These are phyloP conservation scores for Candidula unifasciata DNA, from an alignment of 2,888 invertebrate genomes.

Conservation along the genomic window DNA sequence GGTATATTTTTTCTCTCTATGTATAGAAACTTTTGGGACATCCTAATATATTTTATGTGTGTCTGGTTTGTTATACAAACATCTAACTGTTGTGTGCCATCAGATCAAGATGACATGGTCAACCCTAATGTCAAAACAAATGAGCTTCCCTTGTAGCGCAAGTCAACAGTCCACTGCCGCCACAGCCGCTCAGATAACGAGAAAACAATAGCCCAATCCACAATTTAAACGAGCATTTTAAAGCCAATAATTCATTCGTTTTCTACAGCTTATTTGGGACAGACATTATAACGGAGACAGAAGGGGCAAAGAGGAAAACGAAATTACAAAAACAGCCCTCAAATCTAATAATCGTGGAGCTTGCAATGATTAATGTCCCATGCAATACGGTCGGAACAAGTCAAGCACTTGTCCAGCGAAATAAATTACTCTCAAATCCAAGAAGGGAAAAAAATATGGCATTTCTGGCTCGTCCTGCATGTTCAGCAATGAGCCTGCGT, in stretches of 20 bases:
- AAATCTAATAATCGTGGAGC: conserved; percentile 16
- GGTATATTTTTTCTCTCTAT: too few relatives aligned
- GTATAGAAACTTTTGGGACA: too few relatives aligned
- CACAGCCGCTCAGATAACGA: not conserved
- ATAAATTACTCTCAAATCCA: conserved; percentile 21
- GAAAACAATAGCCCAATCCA: not conserved
- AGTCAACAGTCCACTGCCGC: not conserved
- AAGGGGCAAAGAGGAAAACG: not conserved
- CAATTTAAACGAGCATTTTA: not conserved
- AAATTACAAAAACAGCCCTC: not conserved
- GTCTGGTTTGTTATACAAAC: too few relatives aligned
- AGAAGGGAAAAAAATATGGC: not conserved
- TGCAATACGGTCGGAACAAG: conserved; percentile 20
- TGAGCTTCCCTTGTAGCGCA: too few relatives aligned
- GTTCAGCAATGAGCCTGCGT: not conserved
- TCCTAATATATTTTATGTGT: too few relatives aligned
- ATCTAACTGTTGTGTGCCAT: too few relatives aligned
- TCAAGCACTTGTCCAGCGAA: conserved; percentile 22
- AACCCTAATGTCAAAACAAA: too few relatives aligned
- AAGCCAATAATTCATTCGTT: conserved; percentile 12
- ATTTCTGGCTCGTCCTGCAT: conserved; percentile 1
- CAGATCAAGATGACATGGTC: too few relatives aligned
- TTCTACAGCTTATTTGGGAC: not conserved
- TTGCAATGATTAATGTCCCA: conserved; percentile 31
- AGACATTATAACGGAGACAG: not conserved